Conservation (phyloP, 2,797 vertebrate genomes). For the Premnoplex brunnescens region DNA sequence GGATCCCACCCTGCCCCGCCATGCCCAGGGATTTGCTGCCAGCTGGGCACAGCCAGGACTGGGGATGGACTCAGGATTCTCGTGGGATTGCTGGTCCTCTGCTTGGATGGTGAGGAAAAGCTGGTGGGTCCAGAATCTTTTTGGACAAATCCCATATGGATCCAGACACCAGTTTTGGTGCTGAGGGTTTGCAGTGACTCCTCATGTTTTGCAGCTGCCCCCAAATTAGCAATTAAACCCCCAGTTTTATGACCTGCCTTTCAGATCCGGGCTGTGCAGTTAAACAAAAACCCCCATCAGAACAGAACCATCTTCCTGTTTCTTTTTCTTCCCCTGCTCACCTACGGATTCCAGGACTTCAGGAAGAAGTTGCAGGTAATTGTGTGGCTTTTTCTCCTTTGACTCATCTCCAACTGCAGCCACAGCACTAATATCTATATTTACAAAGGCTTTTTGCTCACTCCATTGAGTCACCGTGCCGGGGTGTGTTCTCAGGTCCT, state of each 20-base stretch:
- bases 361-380: background rate
- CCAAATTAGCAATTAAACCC: accelerated
- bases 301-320: background rate
- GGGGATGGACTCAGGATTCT: background rate
- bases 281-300: background rate
- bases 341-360: accelerated
- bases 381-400: background rate
- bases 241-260: background rate
- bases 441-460: background rate
- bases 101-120: background rate
- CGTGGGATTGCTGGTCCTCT: background rate
- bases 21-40: background rate
- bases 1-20: background rate
- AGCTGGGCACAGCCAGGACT: background rate
- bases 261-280: background rate
- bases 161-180: background rate
- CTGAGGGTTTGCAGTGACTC: background rate
- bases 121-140: background rate
- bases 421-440: background rate
- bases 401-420: background rate
- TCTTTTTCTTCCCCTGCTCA: background rate
- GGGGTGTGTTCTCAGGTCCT: background rate
- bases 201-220: background rate
- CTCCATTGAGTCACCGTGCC: background rate
- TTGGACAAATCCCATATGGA: accelerated